Evolutionary conservation across 2,888 invertebrate species (phyloP), one percentile per base, ranked within the genome.

Genomic region (Poecilobothrus nobilitatus): DNA sequence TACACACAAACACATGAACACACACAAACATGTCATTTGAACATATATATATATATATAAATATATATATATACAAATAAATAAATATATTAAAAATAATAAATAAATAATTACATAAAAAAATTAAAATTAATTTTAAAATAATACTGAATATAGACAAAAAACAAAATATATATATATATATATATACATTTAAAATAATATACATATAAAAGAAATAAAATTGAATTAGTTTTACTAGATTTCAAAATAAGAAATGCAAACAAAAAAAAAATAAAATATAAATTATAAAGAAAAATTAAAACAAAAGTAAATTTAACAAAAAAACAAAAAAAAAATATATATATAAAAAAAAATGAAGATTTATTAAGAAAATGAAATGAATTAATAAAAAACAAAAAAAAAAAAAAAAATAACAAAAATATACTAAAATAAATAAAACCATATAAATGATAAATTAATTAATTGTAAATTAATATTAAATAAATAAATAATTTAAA

Each of bases 381-480:
- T 66, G 27, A 62, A 65, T 62, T 66, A 68, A 21, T 67, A 68
- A 72, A 27, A 66, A 15, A 20, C 44, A 34, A 44, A 18, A 61
- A 27, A 65, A 33, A 63, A 63, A n/a, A n/a, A n/a, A n/a, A n/a
- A n/a, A n/a, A n/a, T n/a, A n/a, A n/a, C n/a, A n/a, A n/a, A 4
- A 63, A 63, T 27, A 44, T 27, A 53, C 66, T 33, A 66, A 63
- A 73, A 74, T 71, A 70, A 73, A 71, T 72, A 70, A n/a, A 71
- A 73, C 27, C 5, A 2, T 73, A 73, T n/a, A 73, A n/a, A 67
- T 20, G 69, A 64, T 8, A 75, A 74, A 72, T 74, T 74, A 70
- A 72, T 71, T 74, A 74, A 68, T 22, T 44, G 22, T 37, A 66
- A 44, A 37, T 66, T 44, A 66, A 61, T 27, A 68, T 15, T 12